phyloP scores from a whole-genome alignment of 2,888 invertebrate species.

The Lasioglossum zephyrum region DNA sequence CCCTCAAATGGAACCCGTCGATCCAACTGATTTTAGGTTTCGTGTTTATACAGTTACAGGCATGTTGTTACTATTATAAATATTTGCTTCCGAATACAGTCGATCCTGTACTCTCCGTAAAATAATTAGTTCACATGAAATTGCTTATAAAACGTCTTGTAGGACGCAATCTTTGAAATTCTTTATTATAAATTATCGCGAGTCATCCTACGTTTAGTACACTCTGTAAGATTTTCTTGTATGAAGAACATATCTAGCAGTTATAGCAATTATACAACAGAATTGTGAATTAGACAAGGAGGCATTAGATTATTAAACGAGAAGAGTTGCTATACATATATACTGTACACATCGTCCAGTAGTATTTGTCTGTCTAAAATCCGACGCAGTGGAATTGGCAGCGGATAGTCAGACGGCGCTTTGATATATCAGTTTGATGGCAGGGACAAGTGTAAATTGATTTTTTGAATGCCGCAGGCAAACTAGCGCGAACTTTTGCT shows the following conservation, averaged over 20 bases:
- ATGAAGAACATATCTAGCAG: neutral
- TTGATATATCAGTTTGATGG: neutral
- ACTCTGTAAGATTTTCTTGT: neutral
- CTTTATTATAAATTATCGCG: neutral
- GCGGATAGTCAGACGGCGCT: slow-evolving; percentile 4
- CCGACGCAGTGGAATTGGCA: slow-evolving; percentile 3
- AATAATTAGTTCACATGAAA: neutral
- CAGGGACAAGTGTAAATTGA: neutral
- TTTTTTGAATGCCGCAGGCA: neutral
- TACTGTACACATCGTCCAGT: neutral
- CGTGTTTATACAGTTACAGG: neutral
- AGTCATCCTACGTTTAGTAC: neutral
- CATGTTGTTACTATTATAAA: neutral
- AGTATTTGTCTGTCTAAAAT: neutral
- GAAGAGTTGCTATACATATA: neutral
- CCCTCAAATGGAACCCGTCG: neutral
- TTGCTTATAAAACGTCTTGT: neutral
- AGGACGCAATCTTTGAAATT: neutral
- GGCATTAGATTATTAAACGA: neutral
- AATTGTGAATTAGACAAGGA: neutral
- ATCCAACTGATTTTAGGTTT: neutral
- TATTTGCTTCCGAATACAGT: neutral
- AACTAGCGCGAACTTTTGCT: neutral
- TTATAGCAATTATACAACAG: neutral
- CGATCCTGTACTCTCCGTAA: neutral